Evolutionary conservation across 2,797 vertebrate species (phyloP), one percentile per base, ranked within the genome.

Genomic region (Platalea minor): DNA sequence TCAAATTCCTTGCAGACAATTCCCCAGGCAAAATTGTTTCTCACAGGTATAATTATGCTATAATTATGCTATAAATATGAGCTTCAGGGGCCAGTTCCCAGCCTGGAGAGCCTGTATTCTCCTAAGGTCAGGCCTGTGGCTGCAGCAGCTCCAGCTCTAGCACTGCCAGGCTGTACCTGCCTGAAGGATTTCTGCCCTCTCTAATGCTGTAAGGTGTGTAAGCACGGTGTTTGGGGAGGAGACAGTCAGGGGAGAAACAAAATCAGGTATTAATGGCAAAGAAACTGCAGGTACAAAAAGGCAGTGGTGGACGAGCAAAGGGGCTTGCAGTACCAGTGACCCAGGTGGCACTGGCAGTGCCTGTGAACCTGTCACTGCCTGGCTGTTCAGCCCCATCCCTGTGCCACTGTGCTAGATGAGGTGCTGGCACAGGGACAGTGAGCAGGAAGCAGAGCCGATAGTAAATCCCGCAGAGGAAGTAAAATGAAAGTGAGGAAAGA

Each of bases 371-470:
- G 0, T 33, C 25, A 7, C 41, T 45, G 7, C 37, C 45, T 3
- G 4, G 23, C 20, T 73, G 2, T 31, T 31, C 72, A 35, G 14
- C 46, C 28, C n/a, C 54, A 15, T 72, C 35, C 41, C 13, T 1
- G 0, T 0, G 3, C n/a, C 29, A 3, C 2, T 1, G 13, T 5
- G 17, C 11, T 17, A 15, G 56, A 5, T 4, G 28, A 39, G 63
- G 10, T 7, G 37, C 13, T 75, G 77, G 43, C 68, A 46, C 18
- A 41, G 53, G 57, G 15, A 39, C 37, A 9, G 17, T 1, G 4
- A 63, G 45, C 5, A 26, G 56, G 31, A 69, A 80, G 50, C 29
- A 29, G 24, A 79, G 45, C 25, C 3, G 2, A 15, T 4, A 23
- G 13, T 2, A 48, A 91, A 37, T 41, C 25, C 91, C 63, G 46